Evolutionary conservation across 2,888 invertebrate genomes (phyloP), one percentile per base, ranked within the genome.

Genomic region (Dryobotodes eremita): DNA sequence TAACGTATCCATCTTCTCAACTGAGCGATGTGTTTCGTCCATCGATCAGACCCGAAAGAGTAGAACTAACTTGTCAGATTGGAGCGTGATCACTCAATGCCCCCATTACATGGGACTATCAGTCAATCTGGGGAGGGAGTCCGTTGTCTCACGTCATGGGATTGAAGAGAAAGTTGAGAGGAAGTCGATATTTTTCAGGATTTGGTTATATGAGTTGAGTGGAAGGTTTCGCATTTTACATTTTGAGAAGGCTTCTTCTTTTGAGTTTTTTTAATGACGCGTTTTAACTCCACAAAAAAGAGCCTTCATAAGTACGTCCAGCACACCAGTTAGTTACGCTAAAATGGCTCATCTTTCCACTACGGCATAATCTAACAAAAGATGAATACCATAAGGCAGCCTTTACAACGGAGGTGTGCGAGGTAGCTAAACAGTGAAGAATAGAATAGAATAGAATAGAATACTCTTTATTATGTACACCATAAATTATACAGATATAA

Each of bases 11-110:
- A 86, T 88, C 86, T 89, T 90, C 88, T 90, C 90, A 90, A 86
- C 81, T 66, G 86, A 84, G 75, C 87, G 87, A 87, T 90, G 89
- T 90, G 90, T 90, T 89, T 83, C 85, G 89, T 86, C 93, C 94
- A 96, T 96, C 95, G 91, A 96, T 96, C 96, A 96, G 94, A 75
- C 80, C 75, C 80, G 88, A 89, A 92, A 90, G 91, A 93, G 94
- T 93, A 92, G 93, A 94, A 95, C 95, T 94, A 96, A 96, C 95
- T 96, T 95, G 96, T 96, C 96, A 95, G 96, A 95, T 95, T 96
- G 95, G 93, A 94, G 95, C 92, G 94, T 93, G 96, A 96, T 96
- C 96, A 95, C 94, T 96, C 96, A 96, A 94, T 93, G 94, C 94
- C 92, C 91, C 96, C 94, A 95, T 96, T 96, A 96, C 95, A 91